These are phyloP conservation scores for Istiophorus platypterus DNA, from an alignment of 2,113 vertebrate species.

Conservation along the genomic window DNA sequence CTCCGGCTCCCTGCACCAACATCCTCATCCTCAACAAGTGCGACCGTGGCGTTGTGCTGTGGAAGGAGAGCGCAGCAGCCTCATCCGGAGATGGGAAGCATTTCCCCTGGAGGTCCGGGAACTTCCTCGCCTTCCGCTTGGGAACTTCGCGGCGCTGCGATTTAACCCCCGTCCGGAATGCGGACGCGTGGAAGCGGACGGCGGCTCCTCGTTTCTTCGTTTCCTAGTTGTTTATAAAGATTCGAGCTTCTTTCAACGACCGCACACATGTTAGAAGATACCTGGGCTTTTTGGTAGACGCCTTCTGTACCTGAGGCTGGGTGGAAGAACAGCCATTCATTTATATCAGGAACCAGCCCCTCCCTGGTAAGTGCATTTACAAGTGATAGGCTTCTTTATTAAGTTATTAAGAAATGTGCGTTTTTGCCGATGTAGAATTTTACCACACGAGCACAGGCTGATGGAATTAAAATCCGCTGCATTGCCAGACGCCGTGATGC, in stretches of 20 bases:
- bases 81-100: background rate
- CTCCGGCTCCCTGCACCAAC: slow-evolving; percentile 10
- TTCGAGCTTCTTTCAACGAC: background rate
- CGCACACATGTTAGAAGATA: background rate
- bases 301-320: background rate
- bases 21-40: slow-evolving; percentile 54
- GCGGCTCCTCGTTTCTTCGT: background rate
- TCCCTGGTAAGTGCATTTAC: slow-evolving; percentile 17
- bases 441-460: background rate
- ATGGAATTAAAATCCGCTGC: slow-evolving; percentile 28
- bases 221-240: background rate
- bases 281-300: background rate
- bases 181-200: background rate
- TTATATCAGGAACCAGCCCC: background rate
- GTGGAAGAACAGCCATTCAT: background rate
- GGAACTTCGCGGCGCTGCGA: slow-evolving; percentile 37
- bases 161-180: background rate
- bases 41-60: background rate
- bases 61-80: background rate
- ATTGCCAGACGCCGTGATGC: background rate
- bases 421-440: no score
- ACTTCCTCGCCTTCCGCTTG: slow-evolving; percentile 28
- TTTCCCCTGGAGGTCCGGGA: background rate
- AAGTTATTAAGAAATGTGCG: no score
- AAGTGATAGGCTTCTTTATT: background rate